Percentiles rank a stretch among this genome's conserved stretches.
Conservation (phyloP, 1,140 invertebrate genomes). For the Pseudomyrmex flavicornis region DNA sequence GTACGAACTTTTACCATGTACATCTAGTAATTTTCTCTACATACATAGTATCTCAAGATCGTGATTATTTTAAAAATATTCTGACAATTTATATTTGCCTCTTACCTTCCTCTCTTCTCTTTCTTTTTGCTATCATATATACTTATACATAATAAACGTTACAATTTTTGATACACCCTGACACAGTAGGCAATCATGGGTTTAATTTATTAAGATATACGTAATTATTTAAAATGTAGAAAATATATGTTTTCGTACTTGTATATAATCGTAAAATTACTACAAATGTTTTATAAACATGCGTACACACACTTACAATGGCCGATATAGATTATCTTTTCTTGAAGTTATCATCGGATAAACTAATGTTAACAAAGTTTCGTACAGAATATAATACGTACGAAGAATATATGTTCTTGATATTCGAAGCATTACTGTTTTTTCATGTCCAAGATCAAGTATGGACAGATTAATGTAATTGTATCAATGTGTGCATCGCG, state of each 20-base stretch:
- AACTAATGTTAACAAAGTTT: conserved; percentile 20
- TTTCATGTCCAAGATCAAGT: conserved; percentile 20
- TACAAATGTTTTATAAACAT: conserved; percentile 41
- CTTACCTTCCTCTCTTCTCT: neutral
- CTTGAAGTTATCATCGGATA: conserved; percentile 44
- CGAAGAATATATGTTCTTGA: neutral
- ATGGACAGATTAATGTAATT: conserved; percentile 41
- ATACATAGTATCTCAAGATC: conserved; percentile 36
- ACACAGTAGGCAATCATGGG: conserved; percentile 2
- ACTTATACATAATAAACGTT: conserved; percentile 42
- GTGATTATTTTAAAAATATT: conserved; percentile 42
- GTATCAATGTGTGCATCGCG: conserved; percentile 18
- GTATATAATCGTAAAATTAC: conserved; percentile 31
- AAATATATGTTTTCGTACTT: conserved; percentile 44
- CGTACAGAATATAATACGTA: neutral
- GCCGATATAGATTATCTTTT: neutral
- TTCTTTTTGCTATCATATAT: neutral
- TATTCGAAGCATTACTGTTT: conserved; percentile 7
- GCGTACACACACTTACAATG: conserved; percentile 19
- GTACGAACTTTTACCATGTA: conserved; percentile 42
- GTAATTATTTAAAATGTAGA: conserved; percentile 27
- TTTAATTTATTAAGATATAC: conserved; percentile 3
- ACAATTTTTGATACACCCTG: neutral
- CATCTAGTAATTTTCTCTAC: conserved; percentile 13
- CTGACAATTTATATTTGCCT: neutral